Evolutionary conservation across 1,140 invertebrate species (phyloP).

Genomic region (Gryllus bimaculatus): DNA sequence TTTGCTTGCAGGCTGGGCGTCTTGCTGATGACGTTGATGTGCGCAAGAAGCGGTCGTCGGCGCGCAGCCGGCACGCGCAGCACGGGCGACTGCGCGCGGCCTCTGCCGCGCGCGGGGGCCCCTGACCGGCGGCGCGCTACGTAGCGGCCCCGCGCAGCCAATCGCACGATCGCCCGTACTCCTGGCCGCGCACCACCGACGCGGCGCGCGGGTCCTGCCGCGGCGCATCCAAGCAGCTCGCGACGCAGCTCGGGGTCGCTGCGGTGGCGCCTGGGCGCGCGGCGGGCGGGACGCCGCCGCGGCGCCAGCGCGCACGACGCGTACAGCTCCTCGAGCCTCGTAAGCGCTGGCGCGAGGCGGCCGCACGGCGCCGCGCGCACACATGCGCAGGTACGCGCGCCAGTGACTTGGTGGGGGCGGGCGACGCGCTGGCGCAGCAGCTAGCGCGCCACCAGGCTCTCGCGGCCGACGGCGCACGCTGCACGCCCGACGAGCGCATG

Average conservation of each 20-base stretch:
- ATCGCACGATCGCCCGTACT: conserved; percentile 50
- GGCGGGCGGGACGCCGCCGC: not conserved
- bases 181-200: conserved; percentile 40
- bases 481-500: too few species aligned
- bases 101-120: conserved; percentile 35
- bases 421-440: conserved; percentile 30
- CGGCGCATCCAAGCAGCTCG: conserved; percentile 43
- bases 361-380: too few species aligned
- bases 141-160: conserved; percentile 49
- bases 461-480: too few species aligned
- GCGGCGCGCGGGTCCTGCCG: conserved; percentile 34
- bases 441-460: too few species aligned
- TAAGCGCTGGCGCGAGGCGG: too few species aligned
- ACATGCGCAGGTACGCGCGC: conserved; percentile 56
- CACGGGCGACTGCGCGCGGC: conserved; percentile 47
- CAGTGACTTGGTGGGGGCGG: conserved; percentile 45
- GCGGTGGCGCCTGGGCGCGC: conserved; percentile 40
- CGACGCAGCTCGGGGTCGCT: conserved; percentile 63
- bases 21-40: conserved; percentile 76
- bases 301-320: not conserved
- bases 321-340: conserved; percentile 46
- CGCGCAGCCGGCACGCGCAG: conserved; percentile 49
- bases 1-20: conserved; percentile 53
- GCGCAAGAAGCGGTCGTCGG: conserved; percentile 67
- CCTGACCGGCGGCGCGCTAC: conserved; percentile 40